Conservation (phyloP, 2,888 invertebrate genomes). For the Drosophila anomelani region DNA sequence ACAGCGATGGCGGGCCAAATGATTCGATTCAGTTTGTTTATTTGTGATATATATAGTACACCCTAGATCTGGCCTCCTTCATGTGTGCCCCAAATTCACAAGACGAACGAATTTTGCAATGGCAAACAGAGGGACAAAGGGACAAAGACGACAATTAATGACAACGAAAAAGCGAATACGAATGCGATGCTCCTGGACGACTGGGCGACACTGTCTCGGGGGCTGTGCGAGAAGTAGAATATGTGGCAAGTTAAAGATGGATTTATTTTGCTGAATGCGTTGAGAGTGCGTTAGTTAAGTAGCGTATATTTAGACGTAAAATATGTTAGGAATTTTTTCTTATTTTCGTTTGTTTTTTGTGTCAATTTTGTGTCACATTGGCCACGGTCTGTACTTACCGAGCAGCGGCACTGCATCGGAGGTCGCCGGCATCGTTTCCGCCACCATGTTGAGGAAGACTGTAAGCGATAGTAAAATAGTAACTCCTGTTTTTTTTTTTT, state of each 20-base stretch:
- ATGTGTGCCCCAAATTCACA: conserved; percentile 37
- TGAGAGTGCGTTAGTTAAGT: conserved; percentile 45
- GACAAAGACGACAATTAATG: conserved; percentile 3
- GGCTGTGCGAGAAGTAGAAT: conserved; percentile 66
- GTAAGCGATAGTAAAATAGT: conserved; percentile 98
- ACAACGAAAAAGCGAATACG: conserved; percentile 10
- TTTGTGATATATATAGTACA: conserved; percentile 1
- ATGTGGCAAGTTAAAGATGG: conserved; percentile 45
- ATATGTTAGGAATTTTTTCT: conserved; percentile 1
- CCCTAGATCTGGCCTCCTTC: conserved; percentile 27
- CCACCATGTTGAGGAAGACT: conserved; percentile 99
- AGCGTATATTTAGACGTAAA: conserved; percentile 28
- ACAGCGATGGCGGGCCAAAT: conserved; percentile 5
- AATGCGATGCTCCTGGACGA: conserved; percentile 16
- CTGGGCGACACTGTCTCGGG: conserved; percentile 16
- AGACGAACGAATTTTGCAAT: conserved; percentile 15
- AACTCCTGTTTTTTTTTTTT: conserved; percentile 88
- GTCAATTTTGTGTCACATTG: not conserved
- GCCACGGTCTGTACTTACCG: conserved; percentile 85
- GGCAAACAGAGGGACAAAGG: conserved; percentile 9
- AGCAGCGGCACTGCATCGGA: conserved; percentile 96
- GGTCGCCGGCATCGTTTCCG: conserved; percentile 99
- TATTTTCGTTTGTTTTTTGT: not conserved
- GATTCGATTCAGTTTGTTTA: conserved; percentile 5
- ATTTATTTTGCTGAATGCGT: conserved; percentile 57